phyloP scores from a whole-genome alignment of 1,140 invertebrate species.

The Macrostomum lignano region DNA sequence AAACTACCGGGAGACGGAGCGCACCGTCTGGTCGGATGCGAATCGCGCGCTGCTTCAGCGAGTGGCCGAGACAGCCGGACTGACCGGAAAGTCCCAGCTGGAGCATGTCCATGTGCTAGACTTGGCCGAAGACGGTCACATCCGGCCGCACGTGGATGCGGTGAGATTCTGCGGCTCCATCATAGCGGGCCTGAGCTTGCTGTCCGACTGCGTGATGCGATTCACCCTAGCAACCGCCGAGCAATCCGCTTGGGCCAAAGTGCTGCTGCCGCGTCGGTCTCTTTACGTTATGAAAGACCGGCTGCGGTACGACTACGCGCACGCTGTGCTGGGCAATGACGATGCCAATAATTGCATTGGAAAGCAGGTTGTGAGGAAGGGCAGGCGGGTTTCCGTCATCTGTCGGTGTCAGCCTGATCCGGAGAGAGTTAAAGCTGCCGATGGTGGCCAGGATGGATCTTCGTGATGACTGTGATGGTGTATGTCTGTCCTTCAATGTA shows the following conservation, averaged over 20 bases:
- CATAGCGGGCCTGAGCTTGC: slow-evolving; percentile 64
- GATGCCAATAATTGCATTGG: no score
- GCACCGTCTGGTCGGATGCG: slow-evolving; percentile 44
- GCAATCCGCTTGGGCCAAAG: slow-evolving; percentile 36
- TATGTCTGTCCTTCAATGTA: no score
- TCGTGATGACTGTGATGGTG: no score
- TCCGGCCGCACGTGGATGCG: slow-evolving; percentile 88
- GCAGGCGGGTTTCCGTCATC: no score
- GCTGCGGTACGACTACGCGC: no score
- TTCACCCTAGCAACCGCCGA: slow-evolving; percentile 43
- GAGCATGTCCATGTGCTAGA: slow-evolving; percentile 59
- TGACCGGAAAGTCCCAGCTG: slow-evolving; percentile 34
- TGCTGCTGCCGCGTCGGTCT: slow-evolving; percentile 47
- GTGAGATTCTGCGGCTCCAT: slow-evolving; percentile 81
- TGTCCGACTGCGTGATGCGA: slow-evolving; percentile 62
- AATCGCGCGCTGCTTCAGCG: slow-evolving; percentile 43
- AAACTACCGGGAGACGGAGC: slow-evolving; percentile 71
- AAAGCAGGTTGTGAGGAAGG: no score
- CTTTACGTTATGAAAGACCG: slow-evolving; percentile 89
- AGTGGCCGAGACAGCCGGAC: slow-evolving; percentile 41
- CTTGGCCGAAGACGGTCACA: slow-evolving; percentile 53
- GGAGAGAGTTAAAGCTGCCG: no score
- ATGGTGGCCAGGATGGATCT: no score
- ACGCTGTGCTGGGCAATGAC: no score
- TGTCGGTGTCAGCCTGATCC: not conserved